phyloP scores from a whole-genome alignment of 1,140 invertebrate species.

The Lerema accius region DNA sequence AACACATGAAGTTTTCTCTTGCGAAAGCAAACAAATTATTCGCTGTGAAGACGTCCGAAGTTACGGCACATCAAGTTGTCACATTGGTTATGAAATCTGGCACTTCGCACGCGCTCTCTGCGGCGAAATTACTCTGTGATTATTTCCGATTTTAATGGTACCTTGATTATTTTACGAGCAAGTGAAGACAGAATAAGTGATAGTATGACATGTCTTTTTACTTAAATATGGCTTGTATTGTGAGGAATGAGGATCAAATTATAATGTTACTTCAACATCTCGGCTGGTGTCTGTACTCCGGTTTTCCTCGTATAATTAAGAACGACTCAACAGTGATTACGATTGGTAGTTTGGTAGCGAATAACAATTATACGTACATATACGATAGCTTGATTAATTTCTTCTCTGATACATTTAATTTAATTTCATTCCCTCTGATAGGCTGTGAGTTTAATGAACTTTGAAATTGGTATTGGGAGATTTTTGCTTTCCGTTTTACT shows the following conservation, averaged over 20 bases:
- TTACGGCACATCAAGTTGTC: constrained; percentile 52
- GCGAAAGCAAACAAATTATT: constrained; percentile 45
- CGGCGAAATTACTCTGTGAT: constrained; percentile 37
- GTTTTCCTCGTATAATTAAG: too few relatives aligned
- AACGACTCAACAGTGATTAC: too few relatives aligned
- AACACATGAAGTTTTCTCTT: constrained; percentile 34
- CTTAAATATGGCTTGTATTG: constrained; percentile 7
- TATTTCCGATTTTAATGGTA: constrained; percentile 27
- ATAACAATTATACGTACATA: too few relatives aligned
- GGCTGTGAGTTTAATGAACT: too few relatives aligned
- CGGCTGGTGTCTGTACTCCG: too few relatives aligned
- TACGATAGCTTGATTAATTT: too few relatives aligned
- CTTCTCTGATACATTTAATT: too few relatives aligned
- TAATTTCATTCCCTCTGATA: too few relatives aligned
- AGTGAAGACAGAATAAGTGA: constrained; percentile 5
- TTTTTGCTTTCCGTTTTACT: too few relatives aligned
- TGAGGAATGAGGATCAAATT: constrained; percentile 20
- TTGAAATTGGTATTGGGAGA: too few relatives aligned
- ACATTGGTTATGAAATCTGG: constrained; percentile 55
- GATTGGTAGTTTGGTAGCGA: too few relatives aligned
- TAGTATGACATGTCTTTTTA: not conserved
- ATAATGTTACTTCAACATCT: too few relatives aligned
- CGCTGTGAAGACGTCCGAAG: constrained; percentile 34
- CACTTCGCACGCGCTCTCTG: constrained; percentile 51
- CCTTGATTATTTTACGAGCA: constrained; percentile 11